Base-by-base conservation (phyloP, 2,113 vertebrate species). In the Corydoras sp. region DNA sequence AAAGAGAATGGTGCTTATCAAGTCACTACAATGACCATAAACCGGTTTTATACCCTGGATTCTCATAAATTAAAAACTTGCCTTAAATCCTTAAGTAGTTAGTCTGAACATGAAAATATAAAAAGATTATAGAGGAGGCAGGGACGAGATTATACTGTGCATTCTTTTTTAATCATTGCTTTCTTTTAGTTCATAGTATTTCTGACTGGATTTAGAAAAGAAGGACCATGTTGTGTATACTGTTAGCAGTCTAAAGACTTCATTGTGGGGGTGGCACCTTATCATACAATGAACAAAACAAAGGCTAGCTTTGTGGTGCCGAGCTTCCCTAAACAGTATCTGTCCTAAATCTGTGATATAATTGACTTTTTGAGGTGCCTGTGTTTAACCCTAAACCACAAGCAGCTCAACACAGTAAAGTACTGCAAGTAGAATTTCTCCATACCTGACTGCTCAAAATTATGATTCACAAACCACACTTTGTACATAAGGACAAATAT, bases 271-370 rank as follows among this genome's bases (percentile, higher is more conserved):
- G 58, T 31, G 48, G 56, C 60, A 64, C 64, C 35, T 66, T 30
- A 73, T 65, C n/a, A 43, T 55, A 13, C 12, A 35, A 3, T 12
- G 30, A 15, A 24, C 13, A 43, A 58, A 58, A 76, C 68, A 76
- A 76, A 72, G 35, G 14, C 31, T 72, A n/a, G 58, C 32, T 72
- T 68, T 67, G 59, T 58, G 30, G 13, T 58, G 10, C 58, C 61
- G 48, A 15, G 58, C 2, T 71, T 66, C 64, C 11, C 35, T 58
- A 62, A 74, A 74, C 65, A 68, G 65, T 56, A 65, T 24, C 29
- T 3, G 68, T 15, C 24, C 35, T 76, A 61, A 48, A 66, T 11
- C 35, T 58, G 51, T 56, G n/a, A 72, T 60, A 60, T 60, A 54
- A 53, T 15, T 48, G 12, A 31, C 15, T 53, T 51, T 56, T 12